Conservation (phyloP, 2,797 vertebrate species). For the Phoxinus dragarum region DNA sequence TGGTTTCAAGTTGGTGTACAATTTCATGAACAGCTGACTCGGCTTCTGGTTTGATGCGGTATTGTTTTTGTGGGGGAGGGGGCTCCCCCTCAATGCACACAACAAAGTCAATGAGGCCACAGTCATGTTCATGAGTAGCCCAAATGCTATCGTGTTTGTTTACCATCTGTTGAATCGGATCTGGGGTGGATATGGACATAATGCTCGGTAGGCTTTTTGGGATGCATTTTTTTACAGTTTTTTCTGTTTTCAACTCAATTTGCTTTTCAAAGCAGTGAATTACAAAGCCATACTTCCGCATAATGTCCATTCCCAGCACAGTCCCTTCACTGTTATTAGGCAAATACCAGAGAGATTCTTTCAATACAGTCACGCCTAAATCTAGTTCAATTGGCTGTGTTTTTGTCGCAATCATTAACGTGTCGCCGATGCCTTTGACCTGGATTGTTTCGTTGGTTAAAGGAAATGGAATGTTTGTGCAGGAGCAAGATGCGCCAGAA, state of each 20-base stretch:
- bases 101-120: too few relatives aligned
- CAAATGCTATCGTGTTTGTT: too few relatives aligned
- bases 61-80: too few relatives aligned
- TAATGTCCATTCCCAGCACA: slow-evolving; percentile 47
- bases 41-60: too few relatives aligned
- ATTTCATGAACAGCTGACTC: too few relatives aligned
- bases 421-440: not conserved
- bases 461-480: not conserved
- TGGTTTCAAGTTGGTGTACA: too few relatives aligned
- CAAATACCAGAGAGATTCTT: slow-evolving; percentile 40
- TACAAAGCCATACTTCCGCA: slow-evolving; percentile 30
- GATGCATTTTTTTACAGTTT: not conserved
- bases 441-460: not conserved
- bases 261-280: not conserved
- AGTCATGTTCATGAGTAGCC: too few relatives aligned
- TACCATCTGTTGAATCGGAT: too few relatives aligned
- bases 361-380: not conserved
- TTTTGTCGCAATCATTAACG: not conserved
- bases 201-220: not conserved
- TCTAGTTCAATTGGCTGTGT: not conserved
- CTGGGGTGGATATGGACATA: slow-evolving; percentile 19
- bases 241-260: not conserved
- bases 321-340: slow-evolving; percentile 28
- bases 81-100: too few relatives aligned
- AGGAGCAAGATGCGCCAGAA: slow-evolving; percentile 5